Base-by-base conservation (phyloP, 2,113 vertebrate species). In the Plectropomus leopardus region DNA sequence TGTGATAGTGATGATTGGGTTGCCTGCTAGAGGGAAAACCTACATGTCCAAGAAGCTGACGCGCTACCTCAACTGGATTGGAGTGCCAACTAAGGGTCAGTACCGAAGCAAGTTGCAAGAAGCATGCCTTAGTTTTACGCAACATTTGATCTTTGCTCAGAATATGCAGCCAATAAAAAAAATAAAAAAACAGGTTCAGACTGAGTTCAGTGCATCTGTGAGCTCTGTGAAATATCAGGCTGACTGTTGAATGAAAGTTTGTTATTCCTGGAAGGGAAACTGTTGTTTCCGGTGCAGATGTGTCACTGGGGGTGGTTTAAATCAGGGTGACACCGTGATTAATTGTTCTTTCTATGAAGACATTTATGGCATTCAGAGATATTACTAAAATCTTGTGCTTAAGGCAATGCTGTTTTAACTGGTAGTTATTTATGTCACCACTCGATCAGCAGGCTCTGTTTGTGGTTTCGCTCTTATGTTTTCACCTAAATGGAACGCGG, bases 61-160 rank as follows among this genome's bases (percentile, higher is more conserved):
- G 1, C 97, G 98, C 68, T 99, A 99, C 94, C 97, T 99, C 94
- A 99, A 99, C 94, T 99, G 98, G 98, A 98, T 99, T 19, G 98
- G 98, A 60, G 98, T 99, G 44, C 97, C 98, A 84, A 99, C 98
- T 3, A 98, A 97, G 95, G 97, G 98, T 99, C 84, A 5, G 93
- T 87, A 63, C 51, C 45, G 9, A 60, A 42, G 15, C 58, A n/a
- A n/a, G n/a, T n/a, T n/a, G n/a, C n/a, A n/a, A n/a, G 19, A 48
- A 3, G 32, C 7, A 32, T 68, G n/a, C 30, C 40, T 51, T 47
- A 21, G 64, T 36, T 44, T 44, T 16, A 32, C 15, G 1, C 4
- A 7, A 64, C 1, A 3, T 74, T 64, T 51, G 15, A 64, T 53
- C 4, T 3, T 2, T 69, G 3, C 0, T 8, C 23, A 66, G 7